Conservation (phyloP, 2,797 vertebrate genomes). For the Cuniculus paca region DNA sequence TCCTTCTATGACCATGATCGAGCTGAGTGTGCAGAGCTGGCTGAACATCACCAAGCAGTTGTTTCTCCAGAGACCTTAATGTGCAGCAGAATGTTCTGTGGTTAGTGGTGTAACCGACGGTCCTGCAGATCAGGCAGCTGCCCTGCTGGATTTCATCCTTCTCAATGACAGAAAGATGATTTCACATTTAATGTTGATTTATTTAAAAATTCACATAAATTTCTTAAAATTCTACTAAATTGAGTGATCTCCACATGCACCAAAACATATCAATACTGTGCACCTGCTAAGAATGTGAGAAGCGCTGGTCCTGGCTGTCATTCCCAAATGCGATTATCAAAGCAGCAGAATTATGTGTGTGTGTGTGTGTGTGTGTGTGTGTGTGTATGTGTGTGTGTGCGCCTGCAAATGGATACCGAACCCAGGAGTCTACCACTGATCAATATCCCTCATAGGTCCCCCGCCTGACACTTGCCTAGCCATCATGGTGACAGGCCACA, state of each 20-base stretch:
- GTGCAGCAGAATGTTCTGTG: neutral
- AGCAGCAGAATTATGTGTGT: neutral
- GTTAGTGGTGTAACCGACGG: neutral
- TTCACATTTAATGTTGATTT: neutral
- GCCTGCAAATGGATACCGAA: neutral
- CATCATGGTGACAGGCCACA: too few relatives aligned
- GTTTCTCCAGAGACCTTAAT: neutral
- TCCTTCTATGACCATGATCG: neutral
- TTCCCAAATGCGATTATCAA: neutral
- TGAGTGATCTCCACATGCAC: too few relatives aligned
- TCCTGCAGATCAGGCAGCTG: accelerated
- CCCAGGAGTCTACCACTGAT: neutral
- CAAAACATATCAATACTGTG: neutral
- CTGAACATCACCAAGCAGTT: too few relatives aligned
- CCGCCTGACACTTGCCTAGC: too few relatives aligned
- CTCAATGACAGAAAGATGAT: neutral
- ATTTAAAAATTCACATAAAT: neutral
- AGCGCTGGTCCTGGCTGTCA: neutral
- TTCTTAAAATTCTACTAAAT: neutral
- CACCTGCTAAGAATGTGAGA: neutral
- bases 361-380: neutral
- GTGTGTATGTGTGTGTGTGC: neutral
- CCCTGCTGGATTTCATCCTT: neutral
- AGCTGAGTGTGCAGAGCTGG: neutral
- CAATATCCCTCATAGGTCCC: too few relatives aligned